Evolutionary conservation across 2,797 vertebrate genomes (phyloP).

Genomic region (Lithobates pipiens): DNA sequence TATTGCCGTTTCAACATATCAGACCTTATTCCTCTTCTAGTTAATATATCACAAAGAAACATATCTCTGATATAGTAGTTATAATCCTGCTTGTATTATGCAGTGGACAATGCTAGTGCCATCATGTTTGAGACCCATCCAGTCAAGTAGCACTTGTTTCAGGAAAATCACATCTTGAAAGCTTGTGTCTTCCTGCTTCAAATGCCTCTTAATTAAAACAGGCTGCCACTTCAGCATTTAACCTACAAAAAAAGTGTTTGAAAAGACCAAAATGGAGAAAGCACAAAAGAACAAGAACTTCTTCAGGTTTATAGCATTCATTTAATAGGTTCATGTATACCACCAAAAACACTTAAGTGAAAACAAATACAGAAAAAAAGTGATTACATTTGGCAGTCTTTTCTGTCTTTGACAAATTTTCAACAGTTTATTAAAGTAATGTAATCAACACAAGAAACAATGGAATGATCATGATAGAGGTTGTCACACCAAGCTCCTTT

Average conservation of each 20-base stretch:
- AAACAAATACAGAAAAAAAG: no score
- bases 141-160: constrained; percentile 9
- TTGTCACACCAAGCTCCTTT: no score
- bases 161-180: background rate
- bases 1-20: no score
- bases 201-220: constrained; percentile 7
- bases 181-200: background rate
- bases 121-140: background rate
- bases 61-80: no score
- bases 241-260: background rate
- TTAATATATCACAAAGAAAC: no score
- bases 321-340: no score
- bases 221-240: constrained; percentile 8
- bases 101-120: background rate
- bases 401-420: background rate
- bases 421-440: background rate
- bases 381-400: background rate
- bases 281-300: background rate
- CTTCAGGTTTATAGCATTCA: no score
- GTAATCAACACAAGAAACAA: no score
- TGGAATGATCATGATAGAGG: no score
- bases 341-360: no score
- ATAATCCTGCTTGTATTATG: no score
- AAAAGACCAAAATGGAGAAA: background rate
- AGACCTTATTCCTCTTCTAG: no score